Base-by-base conservation (phyloP, 1,140 invertebrate genomes). In the Penaeus vannamei region DNA sequence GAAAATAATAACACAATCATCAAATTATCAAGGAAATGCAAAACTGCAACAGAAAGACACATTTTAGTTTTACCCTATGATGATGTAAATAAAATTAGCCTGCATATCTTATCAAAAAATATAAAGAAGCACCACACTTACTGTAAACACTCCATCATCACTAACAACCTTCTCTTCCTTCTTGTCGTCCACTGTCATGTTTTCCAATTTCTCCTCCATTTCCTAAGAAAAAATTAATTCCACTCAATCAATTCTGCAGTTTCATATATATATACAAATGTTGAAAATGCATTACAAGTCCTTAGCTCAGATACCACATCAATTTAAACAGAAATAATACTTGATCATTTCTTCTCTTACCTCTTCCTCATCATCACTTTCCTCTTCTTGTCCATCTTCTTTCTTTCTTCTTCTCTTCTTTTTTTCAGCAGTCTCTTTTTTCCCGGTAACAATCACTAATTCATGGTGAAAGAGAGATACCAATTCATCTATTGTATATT, bases 111-210 rank as follows among this genome's bases (percentile, higher is more conserved):
- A 53, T 12, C 1, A 53, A 53, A 53, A 53, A 12, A 42, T 42
- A 42, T 42, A 42, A 53, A 53, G 12, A 0, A 53, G 53, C 53
- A 53, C 53, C 53, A 17, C 53, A 60, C 92, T 91, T 72, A 96
- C 94, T 59, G 95, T 97, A 92, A 97, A 97, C 42, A 97, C 94
- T n/a, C 96, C 95, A 93, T 97, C 96, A 87, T 93, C 93, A 72
- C 90, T 86, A 10, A 93, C 90, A 53, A 93, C 91, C 90, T 94
- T 91, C 23, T 92, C 91, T 86, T 92, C 90, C 85, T 66, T 62
- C 17, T 80, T 20, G 19, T 80, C 72, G 10, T 94, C 93, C 32
- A 93, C 92, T 72, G 83, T 85, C 91, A 92, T 91, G 32, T 91
- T 87, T 81, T 93, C 92, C 79, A 92, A 92, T 84, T 93, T 92